These are phyloP conservation scores for Sitodiplosis mosellana DNA, from an alignment of 1,140 invertebrate genomes.

Conservation along the genomic window DNA sequence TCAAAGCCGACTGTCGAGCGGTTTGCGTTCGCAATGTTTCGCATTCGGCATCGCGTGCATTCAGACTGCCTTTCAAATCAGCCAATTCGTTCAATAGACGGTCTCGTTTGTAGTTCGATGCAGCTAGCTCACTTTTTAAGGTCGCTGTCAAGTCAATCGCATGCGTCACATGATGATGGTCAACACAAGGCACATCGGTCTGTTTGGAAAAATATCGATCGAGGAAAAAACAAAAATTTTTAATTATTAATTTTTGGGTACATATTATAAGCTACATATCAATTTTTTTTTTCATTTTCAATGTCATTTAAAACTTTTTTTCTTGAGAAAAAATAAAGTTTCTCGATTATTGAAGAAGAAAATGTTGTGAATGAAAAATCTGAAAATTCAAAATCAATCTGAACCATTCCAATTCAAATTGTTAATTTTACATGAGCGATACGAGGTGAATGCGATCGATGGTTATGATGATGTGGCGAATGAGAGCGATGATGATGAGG, in stretches of 20 bases:
- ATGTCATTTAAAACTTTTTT: no score
- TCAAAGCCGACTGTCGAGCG: slow-evolving; percentile 57
- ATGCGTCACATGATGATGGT: slow-evolving; percentile 4
- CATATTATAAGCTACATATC: no score
- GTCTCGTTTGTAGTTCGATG: slow-evolving; percentile 61
- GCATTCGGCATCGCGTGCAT: slow-evolving; percentile 16
- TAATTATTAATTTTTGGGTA: not conserved
- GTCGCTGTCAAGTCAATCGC: slow-evolving; percentile 43
- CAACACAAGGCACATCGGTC: not conserved
- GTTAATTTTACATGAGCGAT: no score
- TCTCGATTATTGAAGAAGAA: no score
- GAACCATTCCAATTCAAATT: no score
- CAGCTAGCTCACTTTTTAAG: slow-evolving; percentile 58
- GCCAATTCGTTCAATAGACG: slow-evolving; percentile 50
- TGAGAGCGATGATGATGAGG: not conserved
- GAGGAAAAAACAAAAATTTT: not conserved
- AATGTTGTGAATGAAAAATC: no score
- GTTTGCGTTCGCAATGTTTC: slow-evolving; percentile 48
- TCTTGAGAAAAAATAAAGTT: no score
- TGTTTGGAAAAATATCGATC: not conserved
- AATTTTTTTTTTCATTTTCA: no score
- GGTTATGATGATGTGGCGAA: not conserved
- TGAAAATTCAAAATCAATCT: no score
- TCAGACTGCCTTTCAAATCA: slow-evolving; percentile 13
- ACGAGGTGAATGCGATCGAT: no score